Conservation (phyloP, 2,888 invertebrate species). For the Tillus elongatus region DNA sequence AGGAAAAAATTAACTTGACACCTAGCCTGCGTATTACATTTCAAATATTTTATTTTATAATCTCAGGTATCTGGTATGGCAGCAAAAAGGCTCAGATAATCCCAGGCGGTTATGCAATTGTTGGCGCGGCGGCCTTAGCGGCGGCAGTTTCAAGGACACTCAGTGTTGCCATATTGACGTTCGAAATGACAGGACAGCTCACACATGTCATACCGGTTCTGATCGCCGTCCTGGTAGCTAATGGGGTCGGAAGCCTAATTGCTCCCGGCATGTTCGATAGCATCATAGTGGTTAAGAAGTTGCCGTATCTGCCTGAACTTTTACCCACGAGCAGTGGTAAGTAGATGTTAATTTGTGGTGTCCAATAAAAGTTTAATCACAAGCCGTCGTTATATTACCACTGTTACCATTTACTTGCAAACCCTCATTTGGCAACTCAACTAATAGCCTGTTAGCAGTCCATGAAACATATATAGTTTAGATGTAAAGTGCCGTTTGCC, state of each 20-base stretch:
- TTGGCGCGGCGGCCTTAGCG: slow-evolving; percentile 88
- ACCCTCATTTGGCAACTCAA: too few species aligned
- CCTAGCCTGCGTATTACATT: too few species aligned
- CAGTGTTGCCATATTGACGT: slow-evolving; percentile 87
- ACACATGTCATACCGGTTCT: slow-evolving; percentile 89
- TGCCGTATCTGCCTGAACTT: slow-evolving; percentile 92
- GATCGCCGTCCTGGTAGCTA: slow-evolving; percentile 88
- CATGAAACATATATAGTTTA: too few species aligned
- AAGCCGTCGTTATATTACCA: too few species aligned
- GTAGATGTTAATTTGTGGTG: slow-evolving; percentile 11
- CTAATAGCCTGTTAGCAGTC: too few species aligned
- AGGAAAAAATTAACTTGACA: too few species aligned
- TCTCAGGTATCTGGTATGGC: slow-evolving; percentile 71
- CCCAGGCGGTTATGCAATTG: slow-evolving; percentile 92
- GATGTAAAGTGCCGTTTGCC: too few species aligned
- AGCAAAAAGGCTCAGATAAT: slow-evolving; percentile 73
- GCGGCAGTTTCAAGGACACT: slow-evolving; percentile 96
- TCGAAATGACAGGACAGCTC: slow-evolving; percentile 97
- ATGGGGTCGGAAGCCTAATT: slow-evolving; percentile 80
- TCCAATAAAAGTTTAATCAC: too few species aligned
- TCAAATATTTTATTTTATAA: too few species aligned
- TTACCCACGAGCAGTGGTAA: slow-evolving; percentile 67
- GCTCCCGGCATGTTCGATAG: slow-evolving; percentile 96
- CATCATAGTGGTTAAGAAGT: slow-evolving; percentile 88
- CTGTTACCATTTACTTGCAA: too few species aligned